Base-by-base conservation (phyloP, 2,797 vertebrate species). In the Kryptopterus vitreolus region DNA sequence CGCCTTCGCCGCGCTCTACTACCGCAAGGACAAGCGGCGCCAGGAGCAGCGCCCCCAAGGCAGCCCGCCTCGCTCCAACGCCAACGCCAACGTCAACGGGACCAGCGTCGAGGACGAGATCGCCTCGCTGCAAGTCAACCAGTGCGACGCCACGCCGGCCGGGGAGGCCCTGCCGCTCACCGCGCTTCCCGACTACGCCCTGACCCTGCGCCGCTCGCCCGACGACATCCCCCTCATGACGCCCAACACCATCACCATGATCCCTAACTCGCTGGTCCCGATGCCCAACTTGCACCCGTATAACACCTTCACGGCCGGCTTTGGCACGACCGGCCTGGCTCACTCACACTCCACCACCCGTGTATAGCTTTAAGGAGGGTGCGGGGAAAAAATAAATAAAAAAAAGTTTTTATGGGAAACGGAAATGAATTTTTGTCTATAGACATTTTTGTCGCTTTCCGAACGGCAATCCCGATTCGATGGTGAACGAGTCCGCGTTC, bases 261-360 rank as follows among this genome's bases (percentile, higher is more conserved):
- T 99, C 85, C 98, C 98, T 89, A 99, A 98, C 89, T 99, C 98
- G 20, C 92, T 99, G 91, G 97, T 98, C 91, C 97, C 96, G 87
- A 95, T 99, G 92, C 97, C 98, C 90, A 97, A 96, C 86, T 91
- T 99, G 88, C 98, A 99, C 88, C 97, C 98, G 2, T 99, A 99
- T 93, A 99, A 98, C 91, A 98, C 97, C 89, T 99, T 99, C 89
- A 96, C 97, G 0, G 92, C 97, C 9, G 96, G 96, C 82, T 98
- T 99, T 94, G 98, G 96, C 92, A 97, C 96, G 90, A 96, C 97
- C 3, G 96, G 96, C 89, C 95, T 99, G 89, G 97, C 97, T 22
- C 97, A 99, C 90, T 98, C 98, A 93, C 98, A 99, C 93, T 99
- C 97, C 88, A 99, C 98, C 90, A 99, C 98, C 85, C 94, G 97